Base-by-base conservation (phyloP, 2,888 invertebrate species). In the Lutraria lutraria region DNA sequence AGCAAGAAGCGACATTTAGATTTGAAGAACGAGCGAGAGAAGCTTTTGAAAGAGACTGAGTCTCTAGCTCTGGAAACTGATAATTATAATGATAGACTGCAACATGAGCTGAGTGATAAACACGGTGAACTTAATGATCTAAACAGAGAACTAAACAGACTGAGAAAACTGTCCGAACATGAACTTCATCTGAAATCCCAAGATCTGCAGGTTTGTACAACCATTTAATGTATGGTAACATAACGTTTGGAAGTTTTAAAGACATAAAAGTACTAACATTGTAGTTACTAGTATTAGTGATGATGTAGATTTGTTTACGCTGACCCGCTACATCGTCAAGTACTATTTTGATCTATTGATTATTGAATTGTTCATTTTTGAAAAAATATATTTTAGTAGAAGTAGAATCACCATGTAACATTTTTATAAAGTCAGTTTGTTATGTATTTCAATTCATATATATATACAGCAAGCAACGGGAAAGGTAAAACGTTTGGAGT, bases 41-140 rank as follows among this genome's bases (percentile, higher is more conserved):
- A 88, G 43, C 90, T 95, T 25, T 83, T 94, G n/a, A 81, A 88
- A 19, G 94, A 95, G 76, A 93, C 94, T 68, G 94, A 95, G 68
- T 88, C 91, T 16, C 83, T 95, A n/a, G 91, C 94, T 4, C 91
- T 91, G 81, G 89, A 93, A 54, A 94, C 94, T 25, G 93, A 94
- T 60, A 85, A 83, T n/a, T 93, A 94, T 29, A 94, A 94, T 72
- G 89, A 93, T 16, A 92, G 89, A 43, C 89, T 95, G 25, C 84
- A 85, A 53, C 86, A 91, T n/a, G 94, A 94, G 29, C 88, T 94
- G 12, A 87, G 90, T 21, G 86, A 84, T 15, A 94, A 93, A 88
- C 92, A 93, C 16, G 56, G 90, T 12, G 87, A 92, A 19, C 84
- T 95, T n/a, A 89, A 90, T 19, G 80, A 86, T 76, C 86, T 95